Base-by-base conservation (phyloP, 2,113 vertebrate species). In the Patagioenas fasciata region DNA sequence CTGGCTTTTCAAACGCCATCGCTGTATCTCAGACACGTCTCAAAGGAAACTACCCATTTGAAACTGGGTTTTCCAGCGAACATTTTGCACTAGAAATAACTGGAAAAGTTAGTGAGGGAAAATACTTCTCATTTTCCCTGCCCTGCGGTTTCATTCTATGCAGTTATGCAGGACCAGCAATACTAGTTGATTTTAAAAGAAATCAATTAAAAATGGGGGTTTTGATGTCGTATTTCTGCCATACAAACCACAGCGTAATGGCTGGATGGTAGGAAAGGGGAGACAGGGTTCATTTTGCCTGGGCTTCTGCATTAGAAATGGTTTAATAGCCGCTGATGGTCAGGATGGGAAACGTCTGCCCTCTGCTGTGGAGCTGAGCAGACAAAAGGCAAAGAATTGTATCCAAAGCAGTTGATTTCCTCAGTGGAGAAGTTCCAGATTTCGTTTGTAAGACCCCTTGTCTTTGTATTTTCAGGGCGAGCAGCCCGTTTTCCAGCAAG, bases 341-440 rank as follows among this genome's bases (percentile, higher is more conserved):
- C 0, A 8, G 53, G 66, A 71, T 48, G 65, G 79, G 79, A 85
- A 38, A 65, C 3, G 18, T 8, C 71, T 92, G 87, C 91, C 92
- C 86, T 92, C 95, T 94, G 11, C 83, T 92, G 94, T 80, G 70
- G 83, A 85, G 73, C 21, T 50, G 14, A 61, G n/a, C 53, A 93
- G 87, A 75, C 81, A 80, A 61, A 77, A 83, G 66, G 69, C 57
- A 17, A n/a, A 53, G 54, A 9, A 6, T 2, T 31, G 31, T 17
- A 42, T 56, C 70, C 87, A 16, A 11, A 84, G 36, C 78, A 26
- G 69, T 40, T 28, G 4, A 8, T 66, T 44, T 85, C 51, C 78
- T 57, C 47, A 12, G 6, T 4, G 29, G 57, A 56, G 57, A 24
- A 48, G 50, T 23, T 61, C 12, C 44, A 47, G 18, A 47, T 47